A percentile compares a stretch with the other conserved stretches of the same genome.
Evolutionary conservation across 2,888 invertebrate genomes (phyloP).

Genomic region (Drosophila hamatofila): DNA sequence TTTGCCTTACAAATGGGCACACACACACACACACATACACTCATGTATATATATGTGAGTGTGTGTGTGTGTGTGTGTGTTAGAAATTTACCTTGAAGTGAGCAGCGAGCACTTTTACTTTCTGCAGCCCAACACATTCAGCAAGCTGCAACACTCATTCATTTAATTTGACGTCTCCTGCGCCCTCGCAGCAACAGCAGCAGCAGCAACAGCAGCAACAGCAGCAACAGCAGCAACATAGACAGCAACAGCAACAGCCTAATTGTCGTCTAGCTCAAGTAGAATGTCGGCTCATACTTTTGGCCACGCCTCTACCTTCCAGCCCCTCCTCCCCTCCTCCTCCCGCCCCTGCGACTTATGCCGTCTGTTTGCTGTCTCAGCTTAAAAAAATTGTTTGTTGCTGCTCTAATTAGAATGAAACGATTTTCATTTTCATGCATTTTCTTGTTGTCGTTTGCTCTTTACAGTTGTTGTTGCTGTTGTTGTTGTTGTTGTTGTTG

Average conservation of each 20-base stretch:
- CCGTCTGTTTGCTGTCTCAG: constrained; percentile 77
- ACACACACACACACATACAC: constrained; percentile 23
- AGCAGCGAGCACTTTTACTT: constrained; percentile 79
- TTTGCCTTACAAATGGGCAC: constrained; percentile 51
- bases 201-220: background rate
- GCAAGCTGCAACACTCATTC: constrained; percentile 59
- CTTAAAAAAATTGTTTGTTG: constrained; percentile 61
- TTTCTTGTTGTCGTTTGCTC: constrained; percentile 61
- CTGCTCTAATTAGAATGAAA: constrained; percentile 80
- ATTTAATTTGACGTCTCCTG: constrained; percentile 69
- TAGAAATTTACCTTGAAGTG: constrained; percentile 74
- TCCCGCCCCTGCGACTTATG: constrained; percentile 1
- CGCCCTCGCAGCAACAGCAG: constrained; percentile 12
- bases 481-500: background rate
- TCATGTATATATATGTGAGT: constrained; percentile 7
- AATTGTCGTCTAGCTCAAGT: constrained; percentile 77
- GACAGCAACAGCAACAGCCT: constrained; percentile 50
- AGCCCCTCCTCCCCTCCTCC: no score
- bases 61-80: constrained; percentile 13
- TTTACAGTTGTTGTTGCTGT: constrained; percentile 10
- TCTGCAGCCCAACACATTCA: constrained; percentile 40
- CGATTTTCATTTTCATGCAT: constrained; percentile 77
- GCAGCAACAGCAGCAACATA: background rate
- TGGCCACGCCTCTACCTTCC: background rate
- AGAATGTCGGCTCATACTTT: constrained; percentile 18